These are phyloP conservation scores for Molorchus minor DNA, from an alignment of 2,888 invertebrate genomes.

Conservation along the genomic window DNA sequence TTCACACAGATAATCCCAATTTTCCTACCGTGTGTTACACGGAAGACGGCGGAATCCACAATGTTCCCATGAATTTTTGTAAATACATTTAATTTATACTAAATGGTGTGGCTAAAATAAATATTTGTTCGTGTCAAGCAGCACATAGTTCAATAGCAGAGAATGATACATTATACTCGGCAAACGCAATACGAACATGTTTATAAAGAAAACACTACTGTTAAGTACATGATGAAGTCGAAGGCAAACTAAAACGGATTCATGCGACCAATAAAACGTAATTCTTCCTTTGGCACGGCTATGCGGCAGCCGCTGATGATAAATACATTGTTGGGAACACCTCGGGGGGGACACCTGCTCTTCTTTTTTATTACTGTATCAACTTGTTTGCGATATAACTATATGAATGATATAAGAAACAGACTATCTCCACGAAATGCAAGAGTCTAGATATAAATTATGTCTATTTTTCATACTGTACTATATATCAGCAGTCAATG, in stretches of 20 bases:
- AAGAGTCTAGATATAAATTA: too few relatives aligned
- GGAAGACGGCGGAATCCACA: conserved; percentile 7
- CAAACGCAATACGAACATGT: conserved; percentile 27
- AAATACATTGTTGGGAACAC: neutral
- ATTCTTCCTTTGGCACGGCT: conserved; percentile 11
- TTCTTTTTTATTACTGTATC: neutral
- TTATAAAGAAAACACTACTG: conserved; percentile 30
- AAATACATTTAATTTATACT: conserved; percentile 37
- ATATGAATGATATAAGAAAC: too few relatives aligned
- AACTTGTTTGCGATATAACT: neutral
- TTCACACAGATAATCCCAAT: conserved; percentile 7
- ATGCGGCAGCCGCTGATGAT: neutral
- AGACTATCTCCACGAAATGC: too few relatives aligned
- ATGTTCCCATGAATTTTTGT: conserved; percentile 36
- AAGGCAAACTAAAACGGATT: conserved; percentile 24
- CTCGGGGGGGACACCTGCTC: conserved; percentile 11
- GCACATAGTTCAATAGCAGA: conserved; percentile 16
- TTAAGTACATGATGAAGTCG: conserved; percentile 23
- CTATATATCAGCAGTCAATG: too few relatives aligned
- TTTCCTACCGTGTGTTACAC: neutral
- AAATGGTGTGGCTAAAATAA: conserved; percentile 36
- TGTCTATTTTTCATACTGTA: too few relatives aligned
- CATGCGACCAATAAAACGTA: conserved; percentile 19
- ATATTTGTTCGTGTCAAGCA: conserved; percentile 37
- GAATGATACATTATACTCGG: conserved; percentile 13